Evolutionary conservation across 2,797 vertebrate genomes (phyloP).

Genomic region (Hozukius guyotensis): DNA sequence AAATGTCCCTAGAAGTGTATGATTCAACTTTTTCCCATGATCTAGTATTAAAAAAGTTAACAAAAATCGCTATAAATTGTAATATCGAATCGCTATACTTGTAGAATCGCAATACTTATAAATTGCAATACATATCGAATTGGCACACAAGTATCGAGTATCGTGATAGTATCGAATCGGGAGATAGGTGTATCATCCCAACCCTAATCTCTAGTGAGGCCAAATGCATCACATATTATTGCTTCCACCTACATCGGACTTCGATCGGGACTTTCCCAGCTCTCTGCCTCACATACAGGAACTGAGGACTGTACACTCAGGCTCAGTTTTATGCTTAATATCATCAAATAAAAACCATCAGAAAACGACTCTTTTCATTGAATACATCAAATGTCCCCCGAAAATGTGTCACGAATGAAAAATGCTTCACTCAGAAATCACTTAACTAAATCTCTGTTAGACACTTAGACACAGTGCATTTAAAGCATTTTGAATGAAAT

Average conservation of each 20-base stretch:
- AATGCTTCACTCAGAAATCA: background rate
- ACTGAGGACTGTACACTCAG: background rate
- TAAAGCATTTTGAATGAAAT: slow-evolving; percentile 7
- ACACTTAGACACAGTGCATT: slow-evolving; percentile 10
- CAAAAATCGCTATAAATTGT: too few species aligned
- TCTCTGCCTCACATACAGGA: background rate
- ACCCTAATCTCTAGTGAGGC: background rate
- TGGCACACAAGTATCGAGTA: too few species aligned
- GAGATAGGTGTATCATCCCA: too few species aligned
- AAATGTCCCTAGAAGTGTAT: too few species aligned
- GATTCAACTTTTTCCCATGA: too few species aligned
- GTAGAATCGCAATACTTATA: too few species aligned
- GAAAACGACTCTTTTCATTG: background rate
- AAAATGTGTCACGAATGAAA: background rate
- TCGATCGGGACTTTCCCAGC: slow-evolving; percentile 25
- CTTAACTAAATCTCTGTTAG: background rate
- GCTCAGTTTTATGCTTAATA: background rate
- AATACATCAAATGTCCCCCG: background rate
- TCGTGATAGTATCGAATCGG: too few species aligned
- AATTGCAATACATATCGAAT: too few species aligned
- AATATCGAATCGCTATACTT: rapidly evolving
- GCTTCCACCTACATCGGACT: slow-evolving; percentile 13
- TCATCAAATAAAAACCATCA: background rate
- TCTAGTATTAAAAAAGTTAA: too few species aligned
- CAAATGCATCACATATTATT: slow-evolving; percentile 23